Percentiles rank a stretch among this genome's conserved stretches.
These are phyloP conservation scores for Tamandua tetradactyla DNA, from an alignment of 2,797 vertebrate species.

Conservation along the genomic window DNA sequence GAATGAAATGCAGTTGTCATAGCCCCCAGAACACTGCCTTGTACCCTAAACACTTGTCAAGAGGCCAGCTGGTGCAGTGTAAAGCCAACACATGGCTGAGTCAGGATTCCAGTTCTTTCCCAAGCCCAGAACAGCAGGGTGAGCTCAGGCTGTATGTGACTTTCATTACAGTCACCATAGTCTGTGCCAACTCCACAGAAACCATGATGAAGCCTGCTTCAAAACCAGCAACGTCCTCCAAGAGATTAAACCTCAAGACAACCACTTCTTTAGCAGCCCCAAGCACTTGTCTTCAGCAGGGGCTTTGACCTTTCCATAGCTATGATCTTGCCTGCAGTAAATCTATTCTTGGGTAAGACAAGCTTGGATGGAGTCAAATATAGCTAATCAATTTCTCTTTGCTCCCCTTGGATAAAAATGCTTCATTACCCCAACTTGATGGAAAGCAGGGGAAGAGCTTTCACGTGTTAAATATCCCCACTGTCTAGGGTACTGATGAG, in stretches of 20 bases:
- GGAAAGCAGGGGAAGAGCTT: neutral
- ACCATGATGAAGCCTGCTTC: neutral
- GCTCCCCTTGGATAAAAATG: neutral
- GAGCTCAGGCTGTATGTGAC: fast-evolving
- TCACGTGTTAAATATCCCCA: neutral
- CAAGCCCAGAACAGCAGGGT: too few species aligned
- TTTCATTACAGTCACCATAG: neutral
- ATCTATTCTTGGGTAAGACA: neutral
- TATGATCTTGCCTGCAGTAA: neutral
- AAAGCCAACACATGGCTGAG: neutral
- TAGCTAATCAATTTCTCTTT: neutral
- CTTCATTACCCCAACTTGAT: neutral
- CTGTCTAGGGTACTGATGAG: fast-evolving
- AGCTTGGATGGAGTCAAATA: neutral
- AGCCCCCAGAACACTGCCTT: too few species aligned
- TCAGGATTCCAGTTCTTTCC: neutral
- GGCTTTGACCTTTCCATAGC: neutral
- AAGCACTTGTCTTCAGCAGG: neutral
- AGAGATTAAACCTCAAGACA: neutral
- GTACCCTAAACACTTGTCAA: neutral
- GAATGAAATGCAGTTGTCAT: fast-evolving
- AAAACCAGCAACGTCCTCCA: neutral
- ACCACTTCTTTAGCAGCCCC: neutral
- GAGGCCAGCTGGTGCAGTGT: neutral
- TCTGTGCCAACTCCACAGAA: neutral